A percentile compares a stretch with the other conserved stretches of the same genome.
phyloP scores from a whole-genome alignment of 2,797 vertebrate species.

The Pseudochirops corinnae region DNA sequence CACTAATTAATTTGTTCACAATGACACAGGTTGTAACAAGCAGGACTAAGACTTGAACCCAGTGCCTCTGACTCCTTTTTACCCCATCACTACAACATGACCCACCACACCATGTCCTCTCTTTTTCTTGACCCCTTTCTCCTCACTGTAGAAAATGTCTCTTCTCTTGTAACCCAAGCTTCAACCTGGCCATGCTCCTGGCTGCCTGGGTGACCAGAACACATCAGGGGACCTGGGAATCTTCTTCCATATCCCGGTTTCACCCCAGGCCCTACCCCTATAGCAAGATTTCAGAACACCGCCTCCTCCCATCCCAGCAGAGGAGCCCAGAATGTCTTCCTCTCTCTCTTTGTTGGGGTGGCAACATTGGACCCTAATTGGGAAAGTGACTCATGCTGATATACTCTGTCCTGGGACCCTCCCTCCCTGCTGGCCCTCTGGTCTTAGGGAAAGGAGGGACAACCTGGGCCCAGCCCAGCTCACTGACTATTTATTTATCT shows the following conservation, averaged over 20 bases:
- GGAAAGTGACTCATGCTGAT: slow-evolving; percentile 12
- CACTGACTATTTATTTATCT: neutral
- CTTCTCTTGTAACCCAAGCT: neutral
- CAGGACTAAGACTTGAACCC: neutral
- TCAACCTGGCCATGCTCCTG: neutral
- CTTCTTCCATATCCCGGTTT: neutral
- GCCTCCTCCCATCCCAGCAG: neutral
- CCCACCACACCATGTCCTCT: neutral
- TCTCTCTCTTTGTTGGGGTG: neutral
- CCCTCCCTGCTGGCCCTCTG: neutral
- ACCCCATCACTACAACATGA: neutral
- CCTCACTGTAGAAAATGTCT: neutral
- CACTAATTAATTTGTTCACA: neutral
- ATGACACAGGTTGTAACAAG: neutral
- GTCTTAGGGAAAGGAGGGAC: neutral
- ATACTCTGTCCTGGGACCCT: neutral
- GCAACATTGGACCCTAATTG: neutral
- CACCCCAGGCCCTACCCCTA: neutral
- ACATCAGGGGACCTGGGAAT: neutral
- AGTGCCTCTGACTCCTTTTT: neutral
- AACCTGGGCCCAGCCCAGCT: neutral
- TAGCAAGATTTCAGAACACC: neutral
- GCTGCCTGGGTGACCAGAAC: neutral
- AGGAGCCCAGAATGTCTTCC: neutral
- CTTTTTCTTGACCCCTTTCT: neutral